phyloP scores from a whole-genome alignment of 2,888 invertebrate genomes.

The Drosophila antonietae region DNA sequence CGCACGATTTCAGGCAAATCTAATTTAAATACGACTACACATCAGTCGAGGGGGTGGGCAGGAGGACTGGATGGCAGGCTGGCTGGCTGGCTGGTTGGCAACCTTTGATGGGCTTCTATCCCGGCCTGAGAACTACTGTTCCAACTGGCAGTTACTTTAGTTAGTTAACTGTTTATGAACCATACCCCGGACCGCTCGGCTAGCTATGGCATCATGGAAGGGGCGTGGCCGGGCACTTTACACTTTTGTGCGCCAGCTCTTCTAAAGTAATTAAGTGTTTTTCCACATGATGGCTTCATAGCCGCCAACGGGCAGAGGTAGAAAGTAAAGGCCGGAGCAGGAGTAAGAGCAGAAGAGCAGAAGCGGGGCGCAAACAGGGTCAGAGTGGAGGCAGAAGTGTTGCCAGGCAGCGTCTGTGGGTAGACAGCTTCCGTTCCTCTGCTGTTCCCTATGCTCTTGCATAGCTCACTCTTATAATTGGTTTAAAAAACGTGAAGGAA shows the following conservation, averaged over 20 bases:
- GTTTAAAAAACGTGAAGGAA: constrained; percentile 73
- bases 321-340: not conserved
- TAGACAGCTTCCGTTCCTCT: constrained; percentile 24
- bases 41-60: constrained; percentile 31
- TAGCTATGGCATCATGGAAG: constrained; percentile 13
- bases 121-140: constrained; percentile 35
- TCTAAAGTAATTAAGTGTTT: constrained; percentile 78
- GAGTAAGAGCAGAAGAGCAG: not conserved
- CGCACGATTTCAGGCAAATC: constrained; percentile 80
- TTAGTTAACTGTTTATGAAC: constrained; percentile 78
- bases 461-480: constrained; percentile 72
- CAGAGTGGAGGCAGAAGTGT: constrained; percentile 25
- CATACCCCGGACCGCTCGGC: constrained; percentile 12
- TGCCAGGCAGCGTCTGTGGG: constrained; percentile 37
- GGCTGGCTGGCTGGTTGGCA: constrained; percentile 27
- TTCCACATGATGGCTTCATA: constrained; percentile 78
- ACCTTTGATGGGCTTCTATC: constrained; percentile 67
- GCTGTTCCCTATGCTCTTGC: constrained; percentile 27
- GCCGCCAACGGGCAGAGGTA: constrained; percentile 46
- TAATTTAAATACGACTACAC: constrained; percentile 80
- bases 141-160: constrained; percentile 70
- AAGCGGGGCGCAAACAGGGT: not conserved
- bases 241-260: constrained; percentile 77
- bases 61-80: not conserved
- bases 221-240: constrained; percentile 74